These are phyloP conservation scores for Dendrocincla fuliginosa DNA, from an alignment of 2,797 vertebrate genomes.

Conservation along the genomic window DNA sequence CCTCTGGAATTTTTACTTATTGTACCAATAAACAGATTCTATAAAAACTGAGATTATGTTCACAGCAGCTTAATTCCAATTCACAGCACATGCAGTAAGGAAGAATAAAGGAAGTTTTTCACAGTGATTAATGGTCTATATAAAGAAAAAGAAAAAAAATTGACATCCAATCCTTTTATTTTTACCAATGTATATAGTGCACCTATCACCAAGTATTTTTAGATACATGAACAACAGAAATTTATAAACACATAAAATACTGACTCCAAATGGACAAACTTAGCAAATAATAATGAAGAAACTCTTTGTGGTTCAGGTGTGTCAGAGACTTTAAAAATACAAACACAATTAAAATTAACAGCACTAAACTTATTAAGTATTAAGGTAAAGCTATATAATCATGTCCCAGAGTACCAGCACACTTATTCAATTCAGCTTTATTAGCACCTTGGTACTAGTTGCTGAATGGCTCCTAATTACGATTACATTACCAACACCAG, in stretches of 20 bases:
- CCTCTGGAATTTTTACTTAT: background rate
- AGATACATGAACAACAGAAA: background rate
- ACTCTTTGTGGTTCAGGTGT: background rate
- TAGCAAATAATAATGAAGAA: slow-evolving; percentile 38
- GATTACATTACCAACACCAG: background rate
- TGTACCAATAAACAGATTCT: background rate
- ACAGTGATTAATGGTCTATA: background rate
- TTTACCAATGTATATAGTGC: background rate
- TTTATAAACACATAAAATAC: slow-evolving; percentile 46
- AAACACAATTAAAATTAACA: slow-evolving; percentile 6
- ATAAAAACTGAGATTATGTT: background rate
- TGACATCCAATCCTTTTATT: background rate
- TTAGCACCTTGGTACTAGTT: slow-evolving; percentile 36
- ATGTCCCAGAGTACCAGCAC: background rate
- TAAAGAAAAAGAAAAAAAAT: background rate
- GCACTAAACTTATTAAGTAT: slow-evolving; percentile 8
- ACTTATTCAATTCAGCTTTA: background rate
- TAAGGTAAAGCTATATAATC: slow-evolving; percentile 23
- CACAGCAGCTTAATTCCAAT: background rate
- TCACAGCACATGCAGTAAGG: background rate
- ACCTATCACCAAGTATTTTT: background rate
- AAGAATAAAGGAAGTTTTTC: background rate
- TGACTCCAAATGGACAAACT: slow-evolving; percentile 14
- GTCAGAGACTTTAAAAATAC: background rate
- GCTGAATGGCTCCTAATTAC: slow-evolving; percentile 42